Conservation (phyloP, 2,797 vertebrate genomes). For the Coracias cyanogaster region DNA sequence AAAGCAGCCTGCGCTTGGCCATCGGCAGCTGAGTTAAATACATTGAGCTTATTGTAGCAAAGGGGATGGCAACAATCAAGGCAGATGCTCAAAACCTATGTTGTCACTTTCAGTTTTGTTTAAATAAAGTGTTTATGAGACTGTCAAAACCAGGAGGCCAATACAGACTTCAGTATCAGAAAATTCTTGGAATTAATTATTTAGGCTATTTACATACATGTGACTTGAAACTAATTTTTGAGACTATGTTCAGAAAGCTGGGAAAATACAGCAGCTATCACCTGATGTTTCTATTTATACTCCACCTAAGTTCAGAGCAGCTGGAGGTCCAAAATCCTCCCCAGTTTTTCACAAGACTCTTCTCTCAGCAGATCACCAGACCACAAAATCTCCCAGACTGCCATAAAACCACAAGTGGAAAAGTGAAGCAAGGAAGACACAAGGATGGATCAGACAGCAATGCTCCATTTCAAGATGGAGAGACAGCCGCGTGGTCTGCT, state of each 20-base stretch:
- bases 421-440: background rate
- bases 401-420: background rate
- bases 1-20: background rate
- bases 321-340: background rate
- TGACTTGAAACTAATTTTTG: background rate
- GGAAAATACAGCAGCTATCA: no score
- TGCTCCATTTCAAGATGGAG: background rate
- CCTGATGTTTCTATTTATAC: background rate
- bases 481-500: background rate
- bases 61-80: background rate
- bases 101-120: background rate
- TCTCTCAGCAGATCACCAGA: background rate
- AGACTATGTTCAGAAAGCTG: background rate
- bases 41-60: background rate
- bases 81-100: background rate
- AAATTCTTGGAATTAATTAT: background rate
- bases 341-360: background rate
- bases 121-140: background rate
- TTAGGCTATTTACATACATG: background rate
- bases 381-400: background rate
- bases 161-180: background rate
- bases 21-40: background rate
- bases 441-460: no score
- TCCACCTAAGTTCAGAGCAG: background rate
- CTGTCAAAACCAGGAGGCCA: background rate